Conservation (phyloP, 2,797 vertebrate species). For the Tenualosa thibaudeaui region DNA sequence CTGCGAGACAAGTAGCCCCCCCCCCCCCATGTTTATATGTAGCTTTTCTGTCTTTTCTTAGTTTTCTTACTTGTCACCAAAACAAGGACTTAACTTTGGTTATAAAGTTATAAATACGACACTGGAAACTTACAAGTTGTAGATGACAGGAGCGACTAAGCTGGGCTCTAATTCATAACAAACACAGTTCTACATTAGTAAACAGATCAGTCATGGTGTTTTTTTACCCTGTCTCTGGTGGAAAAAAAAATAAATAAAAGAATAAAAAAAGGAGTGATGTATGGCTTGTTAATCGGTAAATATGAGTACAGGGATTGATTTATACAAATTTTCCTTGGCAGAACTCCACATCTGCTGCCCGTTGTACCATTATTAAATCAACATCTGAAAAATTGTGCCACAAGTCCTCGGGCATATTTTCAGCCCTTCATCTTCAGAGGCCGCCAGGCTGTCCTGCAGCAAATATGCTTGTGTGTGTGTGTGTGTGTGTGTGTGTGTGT, state of each 20-base stretch:
- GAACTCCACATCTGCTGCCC: conserved; percentile 41
- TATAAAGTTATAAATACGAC: not conserved
- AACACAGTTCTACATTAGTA: conserved; percentile 51
- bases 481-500: conserved; percentile 26
- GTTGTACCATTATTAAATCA: conserved; percentile 60
- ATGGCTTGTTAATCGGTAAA: conserved; percentile 64
- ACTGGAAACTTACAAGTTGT: not conserved
- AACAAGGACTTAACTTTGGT: not conserved
- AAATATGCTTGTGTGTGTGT: not conserved
- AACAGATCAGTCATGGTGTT: conserved; percentile 53
- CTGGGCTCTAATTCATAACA: not conserved
- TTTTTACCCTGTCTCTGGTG: conserved; percentile 50
- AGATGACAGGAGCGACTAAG: not conserved
- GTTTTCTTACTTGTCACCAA: not conserved
- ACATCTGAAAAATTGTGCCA: conserved; percentile 41
- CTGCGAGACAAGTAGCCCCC: not conserved
- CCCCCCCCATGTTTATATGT: not conserved
- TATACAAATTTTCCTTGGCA: conserved; percentile 50
- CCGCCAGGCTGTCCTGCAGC: conserved; percentile 34
- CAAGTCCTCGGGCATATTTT: conserved; percentile 49
- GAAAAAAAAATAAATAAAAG: no score
- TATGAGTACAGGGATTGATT: conserved; percentile 64
- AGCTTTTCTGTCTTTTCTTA: not conserved
- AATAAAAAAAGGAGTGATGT: conserved; percentile 47
- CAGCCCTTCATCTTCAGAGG: conserved; percentile 55